Conservation (phyloP, 2,797 vertebrate genomes). For the Cossypha polioptera region DNA sequence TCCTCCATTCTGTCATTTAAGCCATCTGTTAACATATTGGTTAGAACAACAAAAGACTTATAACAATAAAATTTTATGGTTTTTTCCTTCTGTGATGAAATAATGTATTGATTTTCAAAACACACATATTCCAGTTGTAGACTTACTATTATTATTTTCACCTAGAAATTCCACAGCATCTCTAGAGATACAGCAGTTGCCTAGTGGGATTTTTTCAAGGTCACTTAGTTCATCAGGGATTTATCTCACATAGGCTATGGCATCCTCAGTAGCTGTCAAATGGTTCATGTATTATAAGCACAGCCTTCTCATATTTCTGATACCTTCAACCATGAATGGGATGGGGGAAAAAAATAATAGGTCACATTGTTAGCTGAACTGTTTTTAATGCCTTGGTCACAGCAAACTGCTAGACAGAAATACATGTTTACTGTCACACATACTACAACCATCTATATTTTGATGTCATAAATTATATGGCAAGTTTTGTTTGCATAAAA, state of each 20-base stretch:
- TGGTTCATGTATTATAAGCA: conserved; percentile 5
- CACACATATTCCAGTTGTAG: background rate
- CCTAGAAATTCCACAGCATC: conserved; percentile 44
- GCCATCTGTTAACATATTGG: background rate
- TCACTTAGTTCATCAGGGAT: background rate
- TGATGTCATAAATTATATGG: background rate
- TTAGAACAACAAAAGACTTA: background rate
- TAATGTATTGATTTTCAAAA: background rate
- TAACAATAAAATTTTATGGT: background rate
- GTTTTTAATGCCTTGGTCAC: background rate
- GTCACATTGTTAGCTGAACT: background rate
- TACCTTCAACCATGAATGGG: conserved; percentile 2
- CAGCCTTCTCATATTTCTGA: conserved; percentile 37
- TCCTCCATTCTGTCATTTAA: background rate
- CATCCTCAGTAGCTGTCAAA: conserved; percentile 21
- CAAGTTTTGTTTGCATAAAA: background rate
- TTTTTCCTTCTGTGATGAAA: background rate
- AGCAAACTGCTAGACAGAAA: background rate
- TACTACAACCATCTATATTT: background rate
- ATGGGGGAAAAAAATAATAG: background rate
- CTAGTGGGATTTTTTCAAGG: conserved; percentile 49
- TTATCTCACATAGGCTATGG: conserved; percentile 26
- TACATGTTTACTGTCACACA: background rate
- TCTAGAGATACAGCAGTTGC: conserved; percentile 30
- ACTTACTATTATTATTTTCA: background rate